Evolutionary conservation across 1,140 invertebrate species (phyloP).

Genomic region (Globodera rostochiensis): DNA sequence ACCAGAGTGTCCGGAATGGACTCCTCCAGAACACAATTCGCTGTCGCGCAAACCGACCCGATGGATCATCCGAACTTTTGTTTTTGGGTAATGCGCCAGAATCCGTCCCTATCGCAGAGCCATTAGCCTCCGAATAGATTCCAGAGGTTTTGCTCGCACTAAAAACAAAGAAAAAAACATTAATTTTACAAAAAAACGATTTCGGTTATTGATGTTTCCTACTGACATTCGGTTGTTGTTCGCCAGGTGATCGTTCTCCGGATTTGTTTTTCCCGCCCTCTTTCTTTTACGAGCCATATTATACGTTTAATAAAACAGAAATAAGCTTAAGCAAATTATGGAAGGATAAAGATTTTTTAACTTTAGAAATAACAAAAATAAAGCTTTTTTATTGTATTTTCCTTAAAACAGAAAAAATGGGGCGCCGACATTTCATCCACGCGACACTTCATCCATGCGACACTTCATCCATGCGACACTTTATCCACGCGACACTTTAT

Average conservation of each 20-base stretch:
- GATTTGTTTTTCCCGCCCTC: not conserved
- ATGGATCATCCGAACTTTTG: conserved; percentile 9
- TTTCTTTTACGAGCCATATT: not conserved
- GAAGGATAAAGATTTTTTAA: no score
- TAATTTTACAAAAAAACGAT: not conserved
- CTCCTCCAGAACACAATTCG: conserved; percentile 41
- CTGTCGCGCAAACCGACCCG: conserved; percentile 2
- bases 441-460: no score
- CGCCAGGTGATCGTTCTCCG: no score
- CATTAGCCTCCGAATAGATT: not conserved
- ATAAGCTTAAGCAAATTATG: no score
- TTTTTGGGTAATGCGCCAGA: conserved; percentile 25
- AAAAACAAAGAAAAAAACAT: conserved; percentile 6
- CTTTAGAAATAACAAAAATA: no score
- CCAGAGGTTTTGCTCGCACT: not conserved
- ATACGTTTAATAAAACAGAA: not conserved
- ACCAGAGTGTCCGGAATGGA: conserved; percentile 33
- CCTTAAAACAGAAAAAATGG: no score
- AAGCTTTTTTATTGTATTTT: no score
- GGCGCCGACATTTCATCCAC: no score
- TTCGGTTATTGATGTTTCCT: not conserved
- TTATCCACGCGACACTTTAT: no score
- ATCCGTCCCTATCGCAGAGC: conserved; percentile 15
- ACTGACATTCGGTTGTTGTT: no score
- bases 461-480: no score